These are phyloP conservation scores for Wiebesia pumilae DNA, from an alignment of 1,140 invertebrate genomes.

Conservation along the genomic window DNA sequence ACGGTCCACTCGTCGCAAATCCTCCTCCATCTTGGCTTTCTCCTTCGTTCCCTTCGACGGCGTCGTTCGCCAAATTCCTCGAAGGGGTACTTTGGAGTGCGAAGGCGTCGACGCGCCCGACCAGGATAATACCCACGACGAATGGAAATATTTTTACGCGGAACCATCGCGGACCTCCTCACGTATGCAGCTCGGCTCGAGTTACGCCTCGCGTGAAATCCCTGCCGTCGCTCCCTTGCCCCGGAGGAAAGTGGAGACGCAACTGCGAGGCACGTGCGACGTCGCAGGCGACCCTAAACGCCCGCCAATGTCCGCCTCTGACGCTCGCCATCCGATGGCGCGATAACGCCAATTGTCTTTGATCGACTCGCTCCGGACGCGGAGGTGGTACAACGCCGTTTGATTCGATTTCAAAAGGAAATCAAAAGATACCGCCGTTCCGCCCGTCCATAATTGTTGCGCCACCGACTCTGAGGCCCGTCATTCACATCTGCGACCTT, in stretches of 20 bases:
- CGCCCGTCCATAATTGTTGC: no score
- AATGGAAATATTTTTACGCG: slow-evolving; percentile 48
- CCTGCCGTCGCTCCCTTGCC: neutral
- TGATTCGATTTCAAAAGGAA: no score
- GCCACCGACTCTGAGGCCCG: no score
- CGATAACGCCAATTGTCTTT: no score
- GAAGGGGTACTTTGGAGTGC: slow-evolving; percentile 48
- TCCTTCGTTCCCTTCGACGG: neutral
- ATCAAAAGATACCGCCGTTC: no score
- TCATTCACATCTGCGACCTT: no score
- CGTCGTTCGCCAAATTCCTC: slow-evolving; percentile 55
- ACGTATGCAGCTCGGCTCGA: slow-evolving; percentile 45
- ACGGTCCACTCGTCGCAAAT: neutral
- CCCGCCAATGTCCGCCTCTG: no score
- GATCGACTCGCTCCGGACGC: no score
- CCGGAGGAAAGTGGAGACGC: neutral
- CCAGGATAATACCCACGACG: slow-evolving; percentile 25
- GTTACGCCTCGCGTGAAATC: slow-evolving; percentile 41
- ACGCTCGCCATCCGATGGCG: no score
- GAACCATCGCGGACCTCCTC: slow-evolving; percentile 39
- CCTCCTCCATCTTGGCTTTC: no score
- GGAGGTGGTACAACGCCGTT: no score
- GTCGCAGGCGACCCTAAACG: neutral
- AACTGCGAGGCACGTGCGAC: neutral
- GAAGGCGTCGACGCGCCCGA: slow-evolving; percentile 10